Percentiles rank a stretch among this genome's conserved stretches.
These are phyloP conservation scores for Palloptera scutellata DNA, from an alignment of 2,888 invertebrate genomes.

Conservation along the genomic window DNA sequence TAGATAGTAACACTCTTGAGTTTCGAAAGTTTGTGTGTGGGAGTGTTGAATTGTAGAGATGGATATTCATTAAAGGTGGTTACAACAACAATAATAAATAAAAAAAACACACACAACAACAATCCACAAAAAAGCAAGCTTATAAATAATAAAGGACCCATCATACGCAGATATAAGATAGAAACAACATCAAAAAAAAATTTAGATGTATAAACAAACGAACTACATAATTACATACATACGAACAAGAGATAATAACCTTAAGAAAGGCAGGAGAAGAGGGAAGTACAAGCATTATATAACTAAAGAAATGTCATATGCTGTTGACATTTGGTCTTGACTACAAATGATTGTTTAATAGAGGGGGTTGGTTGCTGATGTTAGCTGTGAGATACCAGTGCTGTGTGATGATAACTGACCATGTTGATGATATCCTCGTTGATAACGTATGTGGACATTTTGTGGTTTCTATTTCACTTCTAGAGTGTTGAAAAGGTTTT, in stretches of 20 bases:
- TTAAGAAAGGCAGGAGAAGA: not conserved
- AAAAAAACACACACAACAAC: too few relatives aligned
- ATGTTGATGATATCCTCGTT: too few relatives aligned
- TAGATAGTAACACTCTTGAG: conserved; percentile 20
- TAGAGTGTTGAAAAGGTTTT: too few relatives aligned
- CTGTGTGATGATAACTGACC: too few relatives aligned
- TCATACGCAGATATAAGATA: too few relatives aligned
- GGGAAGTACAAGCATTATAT: not conserved
- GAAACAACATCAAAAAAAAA: conserved; percentile 13
- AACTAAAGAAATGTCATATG: conserved; percentile 13
- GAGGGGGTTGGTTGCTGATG: not conserved
- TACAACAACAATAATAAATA: conserved; percentile 2
- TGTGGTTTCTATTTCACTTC: too few relatives aligned
- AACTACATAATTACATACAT: conserved; percentile 19
- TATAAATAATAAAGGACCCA: too few relatives aligned
- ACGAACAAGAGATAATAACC: conserved; percentile 1
- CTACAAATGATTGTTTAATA: conserved; percentile 37
- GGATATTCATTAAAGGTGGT: conserved; percentile 18
- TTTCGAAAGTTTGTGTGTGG: conserved; percentile 15
- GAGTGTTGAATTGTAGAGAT: conserved; percentile 1
- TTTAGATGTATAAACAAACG: not conserved
- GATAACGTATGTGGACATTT: too few relatives aligned
- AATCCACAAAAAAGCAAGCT: too few relatives aligned
- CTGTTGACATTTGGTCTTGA: conserved; percentile 38
- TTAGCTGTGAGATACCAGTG: too few relatives aligned